Evolutionary conservation across 2,113 vertebrate species (phyloP).

Genomic region (Gallinago jamesoni): DNA sequence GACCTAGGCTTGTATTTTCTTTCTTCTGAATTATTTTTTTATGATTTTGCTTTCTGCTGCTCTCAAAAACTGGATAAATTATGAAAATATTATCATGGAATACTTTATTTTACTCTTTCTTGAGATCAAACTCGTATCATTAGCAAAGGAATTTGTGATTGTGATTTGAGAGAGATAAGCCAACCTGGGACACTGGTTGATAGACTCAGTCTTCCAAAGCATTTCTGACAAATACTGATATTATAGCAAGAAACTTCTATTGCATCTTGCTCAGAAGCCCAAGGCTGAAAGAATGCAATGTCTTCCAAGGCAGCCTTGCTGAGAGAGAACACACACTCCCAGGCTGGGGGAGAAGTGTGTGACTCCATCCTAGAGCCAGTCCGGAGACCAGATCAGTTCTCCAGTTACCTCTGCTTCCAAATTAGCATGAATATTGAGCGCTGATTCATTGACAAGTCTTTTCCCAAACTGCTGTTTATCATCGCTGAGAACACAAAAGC

Average conservation of each 20-base stretch:
- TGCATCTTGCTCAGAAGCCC: neutral
- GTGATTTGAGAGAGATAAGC: neutral
- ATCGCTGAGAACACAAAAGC: neutral
- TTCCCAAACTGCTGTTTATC: slow-evolving; percentile 33
- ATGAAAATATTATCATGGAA: neutral
- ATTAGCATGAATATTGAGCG: neutral
- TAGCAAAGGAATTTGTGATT: neutral
- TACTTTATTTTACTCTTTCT: neutral
- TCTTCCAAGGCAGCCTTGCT: neutral
- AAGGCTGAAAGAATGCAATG: neutral
- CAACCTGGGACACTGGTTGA: neutral
- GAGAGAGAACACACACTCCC: neutral
- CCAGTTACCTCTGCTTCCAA: neutral
- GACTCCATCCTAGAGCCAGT: neutral
- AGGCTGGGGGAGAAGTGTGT: neutral
- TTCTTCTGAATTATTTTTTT: neutral
- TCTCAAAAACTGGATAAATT: neutral
- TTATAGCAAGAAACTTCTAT: neutral
- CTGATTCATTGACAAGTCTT: slow-evolving; percentile 6
- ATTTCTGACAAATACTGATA: neutral
- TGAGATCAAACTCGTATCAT: fast-evolving
- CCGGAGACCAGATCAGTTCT: neutral
- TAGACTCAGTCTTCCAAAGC: neutral
- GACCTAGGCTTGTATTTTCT: neutral
- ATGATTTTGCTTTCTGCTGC: neutral